These are phyloP conservation scores for Synanceia verrucosa DNA, from an alignment of 2,797 vertebrate genomes.

Conservation along the genomic window DNA sequence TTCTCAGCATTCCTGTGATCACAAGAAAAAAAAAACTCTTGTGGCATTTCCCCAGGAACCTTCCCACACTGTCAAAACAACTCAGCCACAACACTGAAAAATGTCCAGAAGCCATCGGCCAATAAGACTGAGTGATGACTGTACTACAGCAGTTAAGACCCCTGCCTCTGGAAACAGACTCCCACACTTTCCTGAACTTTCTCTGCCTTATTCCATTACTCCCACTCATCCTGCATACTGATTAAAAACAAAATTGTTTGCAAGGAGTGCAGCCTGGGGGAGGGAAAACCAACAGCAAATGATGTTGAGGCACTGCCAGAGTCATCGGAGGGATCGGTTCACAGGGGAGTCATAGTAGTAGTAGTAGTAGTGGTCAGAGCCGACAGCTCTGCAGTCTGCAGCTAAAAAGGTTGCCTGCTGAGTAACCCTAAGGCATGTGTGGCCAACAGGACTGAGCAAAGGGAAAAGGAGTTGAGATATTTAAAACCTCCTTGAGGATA, in stretches of 20 bases:
- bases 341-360: constrained; percentile 20
- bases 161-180: constrained; percentile 33
- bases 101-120: constrained; percentile 20
- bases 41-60: constrained; percentile 72
- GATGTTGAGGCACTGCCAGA: constrained; percentile 18
- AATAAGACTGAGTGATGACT: constrained; percentile 24
- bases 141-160: background rate
- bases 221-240: background rate
- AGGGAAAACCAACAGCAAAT: background rate
- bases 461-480: constrained; percentile 35
- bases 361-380: constrained; percentile 20
- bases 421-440: constrained; percentile 65
- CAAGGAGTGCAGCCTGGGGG: background rate
- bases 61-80: constrained; percentile 67
- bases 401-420: constrained; percentile 58
- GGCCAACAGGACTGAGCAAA: constrained; percentile 26
- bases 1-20: constrained; percentile 33
- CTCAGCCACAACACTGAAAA: constrained; percentile 22
- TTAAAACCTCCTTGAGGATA: constrained; percentile 53
- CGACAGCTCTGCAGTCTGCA: constrained; percentile 28
- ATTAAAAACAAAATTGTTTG: constrained; percentile 1
- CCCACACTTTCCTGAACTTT: constrained; percentile 27
- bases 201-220: constrained; percentile 13
- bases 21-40: constrained; percentile 34
- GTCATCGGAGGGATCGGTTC: constrained; percentile 40